Evolutionary conservation across 2,113 vertebrate genomes (phyloP).

Genomic region (Marmota flaviventris): DNA sequence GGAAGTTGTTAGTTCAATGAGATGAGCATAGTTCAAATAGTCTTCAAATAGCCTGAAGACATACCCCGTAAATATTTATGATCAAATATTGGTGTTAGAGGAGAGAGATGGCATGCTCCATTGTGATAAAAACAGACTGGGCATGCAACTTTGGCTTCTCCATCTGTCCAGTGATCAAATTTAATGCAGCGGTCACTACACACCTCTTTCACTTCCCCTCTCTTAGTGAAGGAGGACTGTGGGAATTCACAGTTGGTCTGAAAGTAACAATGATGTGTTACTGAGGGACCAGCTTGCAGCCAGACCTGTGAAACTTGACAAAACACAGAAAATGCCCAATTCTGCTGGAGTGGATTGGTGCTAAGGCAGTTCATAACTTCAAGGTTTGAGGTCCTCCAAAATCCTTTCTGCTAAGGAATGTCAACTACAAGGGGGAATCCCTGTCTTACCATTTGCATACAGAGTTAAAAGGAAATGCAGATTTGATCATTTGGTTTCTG

Average conservation of each 20-base stretch:
- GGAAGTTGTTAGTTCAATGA: neutral
- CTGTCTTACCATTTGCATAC: conserved; percentile 66
- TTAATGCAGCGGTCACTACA: neutral
- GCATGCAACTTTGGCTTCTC: neutral
- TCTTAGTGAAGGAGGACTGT: conserved; percentile 12
- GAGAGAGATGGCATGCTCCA: neutral
- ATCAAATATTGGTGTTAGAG: neutral
- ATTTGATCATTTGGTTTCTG: conserved; percentile 79
- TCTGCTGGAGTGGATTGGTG: neutral
- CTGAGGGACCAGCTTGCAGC: neutral
- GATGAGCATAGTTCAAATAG: neutral
- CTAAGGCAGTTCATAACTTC: neutral
- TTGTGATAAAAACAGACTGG: neutral
- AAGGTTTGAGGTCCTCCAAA: neutral
- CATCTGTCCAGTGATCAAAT: neutral
- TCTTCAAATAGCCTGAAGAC: neutral
- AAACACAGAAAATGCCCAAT: neutral
- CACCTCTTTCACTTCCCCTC: conserved; percentile 68
- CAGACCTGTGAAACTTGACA: neutral
- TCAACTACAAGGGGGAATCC: conserved; percentile 59
- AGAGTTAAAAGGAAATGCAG: conserved; percentile 79
- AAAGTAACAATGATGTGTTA: neutral
- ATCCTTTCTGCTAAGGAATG: conserved; percentile 58
- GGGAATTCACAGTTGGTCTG: conserved; percentile 49
- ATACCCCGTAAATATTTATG: fast-evolving